Conservation (phyloP, 2,888 invertebrate species). For the Sesia apiformis region DNA sequence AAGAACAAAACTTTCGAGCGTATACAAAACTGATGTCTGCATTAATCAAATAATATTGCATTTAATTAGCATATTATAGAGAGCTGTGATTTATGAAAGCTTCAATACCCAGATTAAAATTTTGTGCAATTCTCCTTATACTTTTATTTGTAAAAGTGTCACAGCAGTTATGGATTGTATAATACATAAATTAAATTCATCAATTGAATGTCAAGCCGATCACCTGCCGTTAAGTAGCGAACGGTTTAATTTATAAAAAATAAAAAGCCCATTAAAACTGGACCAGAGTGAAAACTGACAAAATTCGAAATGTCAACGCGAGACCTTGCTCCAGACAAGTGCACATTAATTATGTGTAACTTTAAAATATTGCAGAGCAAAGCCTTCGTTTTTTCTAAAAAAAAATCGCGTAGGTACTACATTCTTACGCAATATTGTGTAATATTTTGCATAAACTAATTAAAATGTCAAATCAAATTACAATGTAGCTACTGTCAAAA, state of each 20-base stretch:
- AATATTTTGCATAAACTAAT: too few species aligned
- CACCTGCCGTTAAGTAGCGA: slow-evolving; percentile 16
- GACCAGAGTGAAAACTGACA: slow-evolving; percentile 54
- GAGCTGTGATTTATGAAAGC: too few species aligned
- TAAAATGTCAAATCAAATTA: too few species aligned
- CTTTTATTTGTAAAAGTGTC: background rate
- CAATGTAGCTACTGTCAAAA: too few species aligned
- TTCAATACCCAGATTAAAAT: background rate
- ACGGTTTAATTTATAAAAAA: slow-evolving; percentile 16
- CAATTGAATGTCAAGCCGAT: slow-evolving; percentile 8
- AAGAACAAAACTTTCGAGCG: too few species aligned
- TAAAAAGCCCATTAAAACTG: slow-evolving; percentile 2
- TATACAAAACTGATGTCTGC: too few species aligned
- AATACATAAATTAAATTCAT: slow-evolving; percentile 2
- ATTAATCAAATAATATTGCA: too few species aligned
- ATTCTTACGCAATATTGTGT: too few species aligned
- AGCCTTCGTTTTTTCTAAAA: background rate
- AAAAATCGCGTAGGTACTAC: background rate
- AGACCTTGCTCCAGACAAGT: slow-evolving; percentile 54
- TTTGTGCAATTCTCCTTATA: background rate
- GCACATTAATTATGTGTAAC: slow-evolving; percentile 45
- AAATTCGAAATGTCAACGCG: slow-evolving; percentile 51
- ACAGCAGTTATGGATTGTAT: background rate
- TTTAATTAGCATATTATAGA: too few species aligned
- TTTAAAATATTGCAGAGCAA: slow-evolving; percentile 26